Conservation (phyloP, 2,888 invertebrate genomes). For the Balanococcus diminutus region DNA sequence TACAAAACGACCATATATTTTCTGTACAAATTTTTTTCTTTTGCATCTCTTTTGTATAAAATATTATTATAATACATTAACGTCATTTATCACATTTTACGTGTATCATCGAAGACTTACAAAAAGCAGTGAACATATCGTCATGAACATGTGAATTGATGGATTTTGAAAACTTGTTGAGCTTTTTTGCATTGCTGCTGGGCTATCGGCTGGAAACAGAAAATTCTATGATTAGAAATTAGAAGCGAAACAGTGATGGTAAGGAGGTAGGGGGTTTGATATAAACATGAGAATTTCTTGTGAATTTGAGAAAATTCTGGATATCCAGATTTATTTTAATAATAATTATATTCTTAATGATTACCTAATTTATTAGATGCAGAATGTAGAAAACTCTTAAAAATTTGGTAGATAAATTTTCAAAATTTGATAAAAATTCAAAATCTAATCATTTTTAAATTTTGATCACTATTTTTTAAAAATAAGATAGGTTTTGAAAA, state of each 20-base stretch:
- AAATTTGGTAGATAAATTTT: too few species aligned
- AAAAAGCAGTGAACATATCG: conserved; percentile 32
- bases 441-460: too few species aligned
- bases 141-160: conserved; percentile 15
- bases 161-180: conserved; percentile 42
- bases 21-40: conserved; percentile 22
- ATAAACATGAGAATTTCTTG: too few species aligned
- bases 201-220: conserved; percentile 49
- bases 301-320: neutral
- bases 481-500: too few species aligned
- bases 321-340: neutral
- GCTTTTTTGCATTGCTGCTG: conserved; percentile 51
- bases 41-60: neutral
- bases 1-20: conserved; percentile 9
- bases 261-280: too few species aligned
- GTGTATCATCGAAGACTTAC: conserved; percentile 25
- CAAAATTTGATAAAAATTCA: too few species aligned
- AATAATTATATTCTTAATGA: neutral
- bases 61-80: neutral
- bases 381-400: too few species aligned
- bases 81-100: conserved; percentile 24
- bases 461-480: too few species aligned
- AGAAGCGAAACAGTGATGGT: too few species aligned
- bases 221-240: too few species aligned
- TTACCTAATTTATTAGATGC: neutral